Evolutionary conservation across 2,113 vertebrate genomes (phyloP).

Genomic region (Phyllostomus hastatus): DNA sequence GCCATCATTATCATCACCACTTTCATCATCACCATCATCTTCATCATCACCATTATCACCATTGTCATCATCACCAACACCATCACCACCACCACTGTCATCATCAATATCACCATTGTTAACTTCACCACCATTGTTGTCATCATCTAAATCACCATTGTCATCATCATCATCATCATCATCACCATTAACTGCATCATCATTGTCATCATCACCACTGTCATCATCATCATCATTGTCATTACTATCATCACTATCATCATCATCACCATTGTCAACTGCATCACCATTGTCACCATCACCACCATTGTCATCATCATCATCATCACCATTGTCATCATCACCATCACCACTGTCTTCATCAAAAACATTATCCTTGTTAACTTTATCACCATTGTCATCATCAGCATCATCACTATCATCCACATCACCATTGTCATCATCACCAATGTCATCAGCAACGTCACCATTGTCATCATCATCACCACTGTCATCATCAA

Average conservation of each 20-base stretch:
- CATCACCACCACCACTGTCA: background rate
- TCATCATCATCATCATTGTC: no score
- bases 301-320: background rate
- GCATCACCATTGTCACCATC: background rate
- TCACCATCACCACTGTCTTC: no score
- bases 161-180: background rate
- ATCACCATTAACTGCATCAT: background rate
- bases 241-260: background rate
- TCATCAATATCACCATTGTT: background rate
- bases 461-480: no score
- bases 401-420: background rate
- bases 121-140: rapidly evolving
- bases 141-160: background rate
- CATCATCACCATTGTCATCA: background rate
- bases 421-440: rapidly evolving
- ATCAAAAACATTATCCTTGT: background rate
- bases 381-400: background rate
- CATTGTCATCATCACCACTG: background rate
- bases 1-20: background rate
- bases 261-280: background rate
- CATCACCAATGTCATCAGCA: background rate
- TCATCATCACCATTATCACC: background rate
- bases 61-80: background rate
- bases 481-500: background rate
- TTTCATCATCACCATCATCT: background rate